A percentile compares a stretch with the other conserved stretches of the same genome.
These are phyloP conservation scores for Takifugu flavidus DNA, from an alignment of 2,113 vertebrate species.

Conservation along the genomic window DNA sequence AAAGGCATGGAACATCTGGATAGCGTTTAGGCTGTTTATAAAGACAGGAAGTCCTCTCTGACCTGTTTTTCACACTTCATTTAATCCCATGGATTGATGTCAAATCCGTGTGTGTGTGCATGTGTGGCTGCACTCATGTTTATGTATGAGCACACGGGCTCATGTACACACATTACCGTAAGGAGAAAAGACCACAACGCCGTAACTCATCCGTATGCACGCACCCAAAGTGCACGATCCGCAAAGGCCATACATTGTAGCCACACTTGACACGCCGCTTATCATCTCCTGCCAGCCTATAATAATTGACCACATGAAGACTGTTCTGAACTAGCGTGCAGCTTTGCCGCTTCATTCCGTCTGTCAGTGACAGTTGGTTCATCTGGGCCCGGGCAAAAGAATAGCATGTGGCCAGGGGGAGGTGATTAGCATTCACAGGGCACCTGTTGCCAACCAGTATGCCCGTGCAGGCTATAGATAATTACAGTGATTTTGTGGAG, in stretches of 20 bases:
- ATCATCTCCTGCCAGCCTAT: conserved; percentile 48
- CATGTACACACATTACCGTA: conserved; percentile 15
- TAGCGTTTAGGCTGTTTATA: conserved; percentile 68
- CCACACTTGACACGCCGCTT: conserved; percentile 59
- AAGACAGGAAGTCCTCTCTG: conserved; percentile 72
- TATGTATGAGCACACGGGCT: conserved; percentile 18
- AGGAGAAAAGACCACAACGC: conserved; percentile 15
- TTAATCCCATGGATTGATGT: conserved; percentile 68
- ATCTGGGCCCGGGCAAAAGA: conserved; percentile 55
- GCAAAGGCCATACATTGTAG: conserved; percentile 43
- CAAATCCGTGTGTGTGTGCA: conserved; percentile 40
- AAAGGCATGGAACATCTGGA: conserved; percentile 70
- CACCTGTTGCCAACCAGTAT: conserved; percentile 78
- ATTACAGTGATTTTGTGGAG: conserved; percentile 78
- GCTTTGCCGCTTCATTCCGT: conserved; percentile 50
- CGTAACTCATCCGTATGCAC: conserved; percentile 21
- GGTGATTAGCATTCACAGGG: conserved; percentile 73
- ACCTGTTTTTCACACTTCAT: conserved; percentile 74
- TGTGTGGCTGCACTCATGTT: conserved; percentile 9
- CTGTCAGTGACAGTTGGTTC: conserved; percentile 65
- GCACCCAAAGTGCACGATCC: conserved; percentile 12
- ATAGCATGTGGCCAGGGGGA: conserved; percentile 58
- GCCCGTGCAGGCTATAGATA: conserved; percentile 72
- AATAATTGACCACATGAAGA: conserved; percentile 61
- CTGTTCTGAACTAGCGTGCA: conserved; percentile 47